Conservation (phyloP, 2,888 invertebrate species). For the Dolichomitus sp. region DNA sequence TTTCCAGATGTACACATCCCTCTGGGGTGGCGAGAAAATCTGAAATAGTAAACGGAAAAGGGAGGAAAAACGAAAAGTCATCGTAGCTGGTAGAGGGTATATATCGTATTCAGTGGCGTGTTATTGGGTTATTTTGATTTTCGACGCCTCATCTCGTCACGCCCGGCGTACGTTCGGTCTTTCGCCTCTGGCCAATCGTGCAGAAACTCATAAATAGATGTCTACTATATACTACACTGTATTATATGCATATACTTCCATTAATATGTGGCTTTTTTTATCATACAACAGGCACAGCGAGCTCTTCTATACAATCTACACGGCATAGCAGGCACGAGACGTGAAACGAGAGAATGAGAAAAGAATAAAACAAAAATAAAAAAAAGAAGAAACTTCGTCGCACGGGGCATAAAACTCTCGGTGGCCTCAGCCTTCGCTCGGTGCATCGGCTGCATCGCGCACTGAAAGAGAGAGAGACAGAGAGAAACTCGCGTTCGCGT, state of each 20-base stretch:
- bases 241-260: conserved; percentile 7
- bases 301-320: not conserved
- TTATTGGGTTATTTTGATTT: conserved; percentile 20
- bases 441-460: conserved; percentile 57
- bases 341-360: conserved; percentile 37
- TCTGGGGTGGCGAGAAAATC: too few relatives aligned
- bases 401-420: conserved; percentile 47
- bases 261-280: not conserved
- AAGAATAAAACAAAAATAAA: conserved; percentile 30
- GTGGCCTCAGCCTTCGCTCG: conserved; percentile 52
- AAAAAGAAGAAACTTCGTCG: conserved; percentile 33
- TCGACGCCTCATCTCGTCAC: conserved; percentile 15
- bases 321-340: conserved; percentile 24
- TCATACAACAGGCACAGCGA: not conserved
- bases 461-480: conserved; percentile 17
- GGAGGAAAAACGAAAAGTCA: too few relatives aligned
- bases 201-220: not conserved
- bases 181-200: conserved; percentile 22
- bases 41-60: too few relatives aligned
- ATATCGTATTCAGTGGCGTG: not conserved
- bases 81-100: too few relatives aligned
- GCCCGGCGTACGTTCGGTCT: conserved; percentile 4
- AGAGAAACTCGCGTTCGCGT: conserved; percentile 54
- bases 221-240: not conserved
- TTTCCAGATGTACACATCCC: too few relatives aligned